Base-by-base conservation (phyloP, 2,113 vertebrate species). In the Pungitius pungitius region DNA sequence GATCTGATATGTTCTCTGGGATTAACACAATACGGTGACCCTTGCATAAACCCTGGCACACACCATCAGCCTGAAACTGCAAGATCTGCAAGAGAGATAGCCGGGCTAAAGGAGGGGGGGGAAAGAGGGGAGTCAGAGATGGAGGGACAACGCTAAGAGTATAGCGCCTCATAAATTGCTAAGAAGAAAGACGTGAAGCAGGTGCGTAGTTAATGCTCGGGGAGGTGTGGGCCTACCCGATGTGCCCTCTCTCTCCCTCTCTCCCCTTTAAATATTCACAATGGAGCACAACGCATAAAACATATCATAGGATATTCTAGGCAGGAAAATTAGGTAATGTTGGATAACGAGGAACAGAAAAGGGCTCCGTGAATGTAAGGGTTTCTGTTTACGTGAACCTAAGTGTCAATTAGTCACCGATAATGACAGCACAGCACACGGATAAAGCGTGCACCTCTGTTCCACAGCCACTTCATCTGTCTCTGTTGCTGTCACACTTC, bases 151-250 rank as follows among this genome's bases (percentile, higher is more conserved):
- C 18, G 22, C 61, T 26, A 62, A 70, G 73, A 68, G 55, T 26
- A 73, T 65, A 72, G 73, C 64, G 54, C 62, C 88, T 90, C 80
- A 93, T 94, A 63, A 86, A 94, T 90, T 90, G 90, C 55, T 73
- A 64, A 91, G 81, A 90, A 83, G 61, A 82, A 52, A 54, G 51
- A 54, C 56, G 47, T 68, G 86, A 92, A 90, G 91, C 93, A 93
- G 93, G 93, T 94, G 93, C 80, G 91, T 81, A 59, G 74, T 62
- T 73, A 85, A 83, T 75, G 75, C 79, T 79, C 51, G 15, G 27
- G 73, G 69, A 54, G 71, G 70, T 49, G 64, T 66, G 26, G 73
- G 67, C 57, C 52, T 37, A 55, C 52, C 62, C 51, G 10, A 8
- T 52, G 62, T 49, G 22, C 51, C 51, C 68, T 65, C 61, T 35